These are phyloP conservation scores for Cossypha dichroa DNA, from an alignment of 2,797 vertebrate genomes.

Conservation along the genomic window DNA sequence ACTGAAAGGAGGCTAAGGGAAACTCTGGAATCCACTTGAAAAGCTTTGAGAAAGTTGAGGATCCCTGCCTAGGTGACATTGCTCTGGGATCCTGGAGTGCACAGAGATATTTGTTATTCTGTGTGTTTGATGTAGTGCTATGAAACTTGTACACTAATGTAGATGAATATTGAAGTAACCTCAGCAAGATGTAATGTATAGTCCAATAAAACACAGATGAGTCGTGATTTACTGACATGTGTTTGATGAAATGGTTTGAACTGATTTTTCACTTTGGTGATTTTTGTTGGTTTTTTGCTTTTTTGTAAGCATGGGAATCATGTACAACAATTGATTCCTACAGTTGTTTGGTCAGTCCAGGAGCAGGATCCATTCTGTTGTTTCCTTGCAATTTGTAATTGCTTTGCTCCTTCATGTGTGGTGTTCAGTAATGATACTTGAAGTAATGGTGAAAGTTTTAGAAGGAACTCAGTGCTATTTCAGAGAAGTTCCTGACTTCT, in stretches of 20 bases:
- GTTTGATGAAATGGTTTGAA: neutral
- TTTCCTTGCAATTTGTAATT: neutral
- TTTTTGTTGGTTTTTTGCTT: fast-evolving
- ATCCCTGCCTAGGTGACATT: neutral
- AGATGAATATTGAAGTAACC: neutral
- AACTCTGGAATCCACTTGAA: neutral
- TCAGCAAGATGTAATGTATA: neutral
- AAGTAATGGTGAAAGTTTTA: neutral
- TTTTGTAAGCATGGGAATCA: neutral
- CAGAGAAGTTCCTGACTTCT: neutral
- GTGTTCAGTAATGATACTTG: neutral
- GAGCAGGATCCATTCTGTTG: neutral
- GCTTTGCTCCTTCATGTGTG: neutral
- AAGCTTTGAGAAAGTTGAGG: neutral
- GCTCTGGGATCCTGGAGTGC: neutral
- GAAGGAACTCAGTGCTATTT: neutral
- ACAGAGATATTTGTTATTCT: neutral
- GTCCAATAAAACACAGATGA: neutral
- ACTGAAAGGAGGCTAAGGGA: neutral
- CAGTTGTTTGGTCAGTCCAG: neutral
- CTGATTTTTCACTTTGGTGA: neutral
- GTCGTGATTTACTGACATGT: neutral
- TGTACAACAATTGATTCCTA: neutral
- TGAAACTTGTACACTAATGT: neutral
- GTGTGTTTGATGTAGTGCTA: neutral